Conservation (phyloP, 2,113 vertebrate species). For the Ammodramus savannarum region DNA sequence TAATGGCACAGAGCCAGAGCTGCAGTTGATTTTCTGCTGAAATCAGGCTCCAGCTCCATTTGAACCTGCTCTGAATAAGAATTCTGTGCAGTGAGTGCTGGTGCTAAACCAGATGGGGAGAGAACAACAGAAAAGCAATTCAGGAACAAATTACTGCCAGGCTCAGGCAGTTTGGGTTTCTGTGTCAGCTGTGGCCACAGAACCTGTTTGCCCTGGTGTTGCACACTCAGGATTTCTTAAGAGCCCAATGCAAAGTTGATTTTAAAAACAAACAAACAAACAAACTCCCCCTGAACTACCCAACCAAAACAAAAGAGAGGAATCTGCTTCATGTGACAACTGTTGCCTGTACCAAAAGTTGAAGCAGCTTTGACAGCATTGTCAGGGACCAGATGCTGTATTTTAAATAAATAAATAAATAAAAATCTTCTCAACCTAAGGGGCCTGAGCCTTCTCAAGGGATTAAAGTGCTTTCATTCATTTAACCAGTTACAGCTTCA, state of each 20-base stretch:
- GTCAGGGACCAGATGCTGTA: background rate
- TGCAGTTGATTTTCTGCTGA: background rate
- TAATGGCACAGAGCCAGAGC: background rate
- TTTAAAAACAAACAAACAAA: constrained; percentile 43
- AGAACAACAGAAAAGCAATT: background rate
- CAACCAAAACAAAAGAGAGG: background rate
- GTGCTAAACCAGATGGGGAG: background rate
- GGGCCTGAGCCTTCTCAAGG: constrained; percentile 44
- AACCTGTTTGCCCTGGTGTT: constrained; percentile 26
- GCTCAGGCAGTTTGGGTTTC: constrained; percentile 21
- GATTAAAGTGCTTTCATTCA: constrained; percentile 55
- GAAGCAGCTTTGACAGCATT: background rate
- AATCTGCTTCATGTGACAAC: background rate
- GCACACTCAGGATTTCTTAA: background rate
- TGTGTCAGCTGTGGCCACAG: background rate
- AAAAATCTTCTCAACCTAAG: constrained; percentile 35
- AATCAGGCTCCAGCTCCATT: background rate
- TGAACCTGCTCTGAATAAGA: background rate
- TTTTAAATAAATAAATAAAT: constrained; percentile 23
- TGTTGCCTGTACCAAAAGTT: background rate
- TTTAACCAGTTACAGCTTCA: constrained; percentile 44
- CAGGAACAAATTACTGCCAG: background rate
- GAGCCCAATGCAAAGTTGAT: background rate
- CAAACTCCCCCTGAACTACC: background rate
- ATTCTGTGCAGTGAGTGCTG: background rate